phyloP scores from a whole-genome alignment of 2,113 vertebrate genomes.

The Chaetodon auriga region DNA sequence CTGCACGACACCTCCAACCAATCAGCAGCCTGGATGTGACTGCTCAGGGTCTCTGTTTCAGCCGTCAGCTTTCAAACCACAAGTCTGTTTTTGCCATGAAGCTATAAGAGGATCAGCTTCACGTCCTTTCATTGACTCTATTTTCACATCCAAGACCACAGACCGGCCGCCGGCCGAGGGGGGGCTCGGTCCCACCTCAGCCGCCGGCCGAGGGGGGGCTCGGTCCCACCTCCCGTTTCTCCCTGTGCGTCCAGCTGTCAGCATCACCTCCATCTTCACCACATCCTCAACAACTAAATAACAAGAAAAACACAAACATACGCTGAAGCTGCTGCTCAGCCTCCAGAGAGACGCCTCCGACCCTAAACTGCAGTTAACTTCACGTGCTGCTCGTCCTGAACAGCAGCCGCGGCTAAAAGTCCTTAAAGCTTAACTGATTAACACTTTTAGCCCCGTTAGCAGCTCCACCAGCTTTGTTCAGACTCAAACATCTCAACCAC shows the following conservation, averaged over 20 bases:
- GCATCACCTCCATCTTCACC: slow-evolving; percentile 42
- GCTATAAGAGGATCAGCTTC: slow-evolving; percentile 43
- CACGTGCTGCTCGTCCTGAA: background rate
- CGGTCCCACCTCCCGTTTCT: background rate
- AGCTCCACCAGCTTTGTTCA: background rate
- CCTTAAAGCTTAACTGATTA: background rate
- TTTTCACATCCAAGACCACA: slow-evolving; percentile 39
- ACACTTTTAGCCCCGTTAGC: background rate
- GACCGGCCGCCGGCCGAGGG: background rate
- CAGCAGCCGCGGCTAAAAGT: background rate
- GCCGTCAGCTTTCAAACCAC: slow-evolving; percentile 44
- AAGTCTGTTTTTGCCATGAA: slow-evolving; percentile 59
- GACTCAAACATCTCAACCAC: background rate
- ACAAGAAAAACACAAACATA: slow-evolving; percentile 51
- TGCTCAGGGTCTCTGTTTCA: slow-evolving; percentile 11
- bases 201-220: too few relatives aligned
- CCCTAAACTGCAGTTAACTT: slow-evolving; percentile 11
- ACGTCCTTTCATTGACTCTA: slow-evolving; percentile 53
- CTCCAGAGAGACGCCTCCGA: slow-evolving; percentile 26
- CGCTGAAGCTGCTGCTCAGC: slow-evolving; percentile 26
- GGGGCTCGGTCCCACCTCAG: too few relatives aligned
- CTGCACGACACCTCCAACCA: slow-evolving; percentile 6
- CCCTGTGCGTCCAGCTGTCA: background rate
- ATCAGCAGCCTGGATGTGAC: slow-evolving; percentile 36
- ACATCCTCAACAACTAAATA: slow-evolving; percentile 65